phyloP scores from a whole-genome alignment of 2,888 invertebrate species.

The Leptothorax acervorum region DNA sequence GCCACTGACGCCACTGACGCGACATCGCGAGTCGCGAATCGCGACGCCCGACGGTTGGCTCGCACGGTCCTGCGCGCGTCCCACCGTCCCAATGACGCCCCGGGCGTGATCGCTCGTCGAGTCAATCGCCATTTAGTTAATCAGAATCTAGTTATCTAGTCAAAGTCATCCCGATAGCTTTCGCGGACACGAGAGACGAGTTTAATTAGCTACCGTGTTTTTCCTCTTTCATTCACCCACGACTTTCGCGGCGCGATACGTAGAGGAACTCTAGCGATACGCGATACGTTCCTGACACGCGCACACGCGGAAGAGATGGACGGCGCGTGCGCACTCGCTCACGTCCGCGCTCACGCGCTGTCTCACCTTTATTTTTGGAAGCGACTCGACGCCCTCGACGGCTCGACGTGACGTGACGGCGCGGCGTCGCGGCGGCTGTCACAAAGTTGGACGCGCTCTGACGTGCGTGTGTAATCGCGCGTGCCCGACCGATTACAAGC shows the following conservation, averaged over 20 bases:
- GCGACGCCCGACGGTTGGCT: no score
- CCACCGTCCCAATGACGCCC: no score
- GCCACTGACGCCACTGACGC: no score
- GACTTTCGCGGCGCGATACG: not conserved
- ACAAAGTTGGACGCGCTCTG: not conserved
- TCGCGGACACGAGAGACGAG: no score
- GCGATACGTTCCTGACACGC: conserved; percentile 1
- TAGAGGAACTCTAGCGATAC: no score
- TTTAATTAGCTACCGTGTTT: no score
- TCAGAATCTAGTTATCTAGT: no score
- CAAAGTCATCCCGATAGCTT: no score
- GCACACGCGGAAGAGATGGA: not conserved
- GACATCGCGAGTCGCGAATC: no score
- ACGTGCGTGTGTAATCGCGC: not conserved
- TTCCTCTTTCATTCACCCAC: no score
- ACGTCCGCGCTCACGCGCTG: conserved; percentile 38
- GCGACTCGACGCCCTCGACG: not conserved
- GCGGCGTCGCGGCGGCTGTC: conserved; percentile 30
- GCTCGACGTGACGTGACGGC: not conserved
- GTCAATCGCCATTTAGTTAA: no score
- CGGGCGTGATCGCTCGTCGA: no score
- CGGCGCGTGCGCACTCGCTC: conserved; percentile 57
- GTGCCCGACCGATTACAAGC: not conserved
- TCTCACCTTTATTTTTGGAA: conserved; percentile 76
- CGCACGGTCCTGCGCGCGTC: not conserved